phyloP scores from a whole-genome alignment of 2,113 vertebrate species.

The Cyphomyrus plagiostoma region DNA sequence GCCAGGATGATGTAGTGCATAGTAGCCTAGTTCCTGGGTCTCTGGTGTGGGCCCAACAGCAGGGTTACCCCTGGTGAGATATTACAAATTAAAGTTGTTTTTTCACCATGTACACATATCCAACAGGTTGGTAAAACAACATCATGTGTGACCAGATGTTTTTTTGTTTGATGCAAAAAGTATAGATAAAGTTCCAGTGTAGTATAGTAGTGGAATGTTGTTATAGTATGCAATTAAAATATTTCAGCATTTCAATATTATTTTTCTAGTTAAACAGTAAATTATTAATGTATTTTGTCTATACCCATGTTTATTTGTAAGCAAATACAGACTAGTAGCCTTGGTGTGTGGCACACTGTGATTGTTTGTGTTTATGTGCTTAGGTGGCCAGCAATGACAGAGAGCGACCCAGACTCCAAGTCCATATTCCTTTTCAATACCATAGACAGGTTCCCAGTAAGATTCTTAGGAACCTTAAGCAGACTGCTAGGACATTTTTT shows the following conservation, averaged over 20 bases:
- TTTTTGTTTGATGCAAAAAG: neutral
- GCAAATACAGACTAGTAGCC: neutral
- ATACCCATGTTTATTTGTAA: neutral
- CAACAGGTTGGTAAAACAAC: neutral
- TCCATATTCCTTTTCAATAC: slow-evolving; percentile 55
- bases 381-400: slow-evolving; percentile 66
- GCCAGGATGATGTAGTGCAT: slow-evolving; percentile 50
- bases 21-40: slow-evolving; percentile 57
- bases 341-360: neutral
- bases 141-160: neutral
- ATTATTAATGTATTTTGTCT: neutral
- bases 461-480: slow-evolving; percentile 4
- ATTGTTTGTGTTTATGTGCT: slow-evolving; percentile 7
- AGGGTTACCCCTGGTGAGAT: slow-evolving; percentile 58
- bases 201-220: neutral
- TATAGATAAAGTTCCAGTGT: neutral
- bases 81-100: neutral
- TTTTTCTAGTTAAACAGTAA: neutral
- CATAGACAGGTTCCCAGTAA: slow-evolving; percentile 52
- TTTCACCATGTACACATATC: neutral
- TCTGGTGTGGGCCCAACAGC: slow-evolving; percentile 62
- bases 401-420: slow-evolving; percentile 55
- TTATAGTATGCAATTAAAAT: neutral
- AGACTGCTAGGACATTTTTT: neutral
- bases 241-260: neutral